Conservation (phyloP, 2,888 invertebrate genomes). For the Chydorus sphaericus region DNA sequence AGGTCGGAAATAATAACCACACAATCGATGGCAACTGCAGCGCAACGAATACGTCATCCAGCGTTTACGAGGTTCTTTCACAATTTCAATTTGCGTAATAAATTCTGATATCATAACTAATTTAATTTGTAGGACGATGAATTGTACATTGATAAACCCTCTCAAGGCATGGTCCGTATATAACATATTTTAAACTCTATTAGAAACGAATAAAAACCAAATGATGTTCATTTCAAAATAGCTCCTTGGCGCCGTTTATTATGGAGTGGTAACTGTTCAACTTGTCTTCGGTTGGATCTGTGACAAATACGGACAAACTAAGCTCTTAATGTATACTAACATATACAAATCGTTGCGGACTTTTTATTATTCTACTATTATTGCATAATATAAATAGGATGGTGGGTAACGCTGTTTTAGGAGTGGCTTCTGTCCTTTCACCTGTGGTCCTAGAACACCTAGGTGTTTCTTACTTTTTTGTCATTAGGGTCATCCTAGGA, state of each 20-base stretch:
- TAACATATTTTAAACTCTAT: too few relatives aligned
- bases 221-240: too few relatives aligned
- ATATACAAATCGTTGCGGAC: too few relatives aligned
- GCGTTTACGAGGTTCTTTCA: not conserved
- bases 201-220: too few relatives aligned
- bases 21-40: not conserved
- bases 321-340: too few relatives aligned
- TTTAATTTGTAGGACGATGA: not conserved
- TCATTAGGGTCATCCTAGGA: not conserved
- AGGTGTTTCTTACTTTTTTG: not conserved
- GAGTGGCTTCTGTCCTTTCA: not conserved
- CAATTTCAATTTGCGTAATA: not conserved
- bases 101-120: not conserved
- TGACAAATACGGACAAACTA: not conserved
- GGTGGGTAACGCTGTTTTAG: not conserved
- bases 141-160: slow-evolving; percentile 24
- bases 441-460: not conserved
- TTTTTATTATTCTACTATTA: too few relatives aligned
- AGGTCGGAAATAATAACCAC: not conserved
- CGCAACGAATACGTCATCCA: too few relatives aligned
- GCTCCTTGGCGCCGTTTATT: not conserved
- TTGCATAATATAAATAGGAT: too few relatives aligned
- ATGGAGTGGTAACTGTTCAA: not conserved
- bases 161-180: slow-evolving; percentile 35
- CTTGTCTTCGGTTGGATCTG: not conserved